Evolutionary conservation across 2,888 invertebrate species (phyloP), one percentile per base, ranked within the genome.

Genomic region (Ceraclea dissimilis): DNA sequence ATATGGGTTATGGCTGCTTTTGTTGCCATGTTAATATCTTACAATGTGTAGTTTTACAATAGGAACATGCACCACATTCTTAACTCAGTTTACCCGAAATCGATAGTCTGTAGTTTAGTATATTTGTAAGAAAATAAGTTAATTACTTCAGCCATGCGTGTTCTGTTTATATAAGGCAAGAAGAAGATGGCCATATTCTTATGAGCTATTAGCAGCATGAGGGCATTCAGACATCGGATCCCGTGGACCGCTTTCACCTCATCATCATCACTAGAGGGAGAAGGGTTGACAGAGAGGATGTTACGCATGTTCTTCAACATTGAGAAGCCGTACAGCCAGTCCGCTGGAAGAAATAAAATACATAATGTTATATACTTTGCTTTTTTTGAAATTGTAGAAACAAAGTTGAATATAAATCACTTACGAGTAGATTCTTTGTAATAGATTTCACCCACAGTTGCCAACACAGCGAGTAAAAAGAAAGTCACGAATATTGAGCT

Each of bases 171-270:
- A 65, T 81, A 86, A 2, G 85, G 83, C 65, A 80, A 76, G 64
- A 83, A 86, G 65, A 85, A 83, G 54, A 83, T 67, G 1, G 86
- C 85, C 82, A 86, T 82, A n/a, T 83, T 83, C 66, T 86, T 86
- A 67, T 86, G 86, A 0, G 85, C 78, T 2, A 82, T 64, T 8
- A 86, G 66, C 57, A 86, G 67, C 75, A 85, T 77, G 5, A 80
- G 48, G 1, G 85, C 85, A 65, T 85, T 86, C 5, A 85, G 64
- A 57, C 81, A 81, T 57, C 86, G 71, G 34, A 86, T 80, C 17
- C 85, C 85, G 67, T 86, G 86, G 1, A 86, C 77, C 0, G 80
- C 75, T 51, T 78, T 73, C 49, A 86, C 81, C 63, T 86, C 85
- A 17, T 77, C 78, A 17, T 77, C 78, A 1, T 75, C 66, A 39